Evolutionary conservation across 2,888 invertebrate genomes (phyloP), one percentile per base, ranked within the genome.

Genomic region (Sinhomidia bicolor): DNA sequence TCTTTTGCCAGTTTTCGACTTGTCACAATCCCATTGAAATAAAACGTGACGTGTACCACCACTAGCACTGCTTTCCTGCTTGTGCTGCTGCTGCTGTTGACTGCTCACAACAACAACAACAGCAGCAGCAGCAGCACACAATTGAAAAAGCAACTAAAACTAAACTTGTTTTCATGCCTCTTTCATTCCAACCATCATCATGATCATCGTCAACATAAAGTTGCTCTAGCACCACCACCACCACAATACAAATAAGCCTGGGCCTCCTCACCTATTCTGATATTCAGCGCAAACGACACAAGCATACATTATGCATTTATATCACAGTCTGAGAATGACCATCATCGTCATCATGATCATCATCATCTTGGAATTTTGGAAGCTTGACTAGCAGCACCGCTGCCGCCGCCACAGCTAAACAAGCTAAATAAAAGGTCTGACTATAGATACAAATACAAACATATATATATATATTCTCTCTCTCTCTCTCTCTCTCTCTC

Each of bases 271-370:
- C 57, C 57, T 41, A 60, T 26, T 44, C 62, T 62, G 23, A 62
- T 62, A 76, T 76, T 47, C 76, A 23, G 14, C 57, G 44, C 85
- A 76, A 76, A 60, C 44, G n/a, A 32, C n/a, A 51, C 20, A 14
- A 29, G 79, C 71, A 87, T 87, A 65, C 65, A 87, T 87, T 87
- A 87, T 87, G 82, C 20, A 87, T 82, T 76, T 76, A 79, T 71
- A 65, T 65, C 83, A 83, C 44, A 85, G 85, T 51, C 78, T 23
- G 68, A 79, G 36, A 79, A 78, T 85, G 44, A 79, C 60, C 60
- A 57, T 29, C 60, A 26, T 54, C 74, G 68, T 29, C 47, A 82
- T 51, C 62, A 51, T 51, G 51, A 17, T n/a, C n/a, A 62, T 17
- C 29, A 65, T 20, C 60, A 47, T 12, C 51, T 47, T 29, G 5